Evolutionary conservation across 2,797 vertebrate genomes (phyloP).

Genomic region (Pseudotriccus pelzelni): DNA sequence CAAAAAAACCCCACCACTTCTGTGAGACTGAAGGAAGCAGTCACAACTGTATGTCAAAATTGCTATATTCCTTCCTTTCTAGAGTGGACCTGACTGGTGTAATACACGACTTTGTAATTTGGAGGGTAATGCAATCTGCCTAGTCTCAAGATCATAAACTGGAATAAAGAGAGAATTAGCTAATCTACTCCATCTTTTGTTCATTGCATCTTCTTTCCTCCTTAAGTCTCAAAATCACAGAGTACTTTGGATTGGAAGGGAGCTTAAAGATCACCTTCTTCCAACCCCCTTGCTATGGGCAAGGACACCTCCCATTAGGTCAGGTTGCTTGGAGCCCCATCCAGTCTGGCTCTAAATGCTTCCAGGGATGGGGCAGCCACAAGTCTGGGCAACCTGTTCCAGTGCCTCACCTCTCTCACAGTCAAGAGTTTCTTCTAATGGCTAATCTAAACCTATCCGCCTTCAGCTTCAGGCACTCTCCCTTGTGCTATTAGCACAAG

Average conservation of each 20-base stretch:
- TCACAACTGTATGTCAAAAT: background rate
- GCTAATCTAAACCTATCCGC: background rate
- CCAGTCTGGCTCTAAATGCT: background rate
- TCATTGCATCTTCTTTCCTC: background rate
- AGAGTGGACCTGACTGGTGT: background rate
- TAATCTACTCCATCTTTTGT: background rate
- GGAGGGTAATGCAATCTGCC: background rate
- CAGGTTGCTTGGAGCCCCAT: background rate
- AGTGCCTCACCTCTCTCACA: background rate
- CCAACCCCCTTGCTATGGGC: fast-evolving
- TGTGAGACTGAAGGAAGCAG: background rate
- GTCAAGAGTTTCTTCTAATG: background rate
- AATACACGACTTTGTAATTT: background rate
- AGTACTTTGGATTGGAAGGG: background rate
- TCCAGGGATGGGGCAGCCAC: background rate
- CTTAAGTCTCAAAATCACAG: background rate
- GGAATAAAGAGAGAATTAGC: background rate
- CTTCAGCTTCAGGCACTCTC: background rate
- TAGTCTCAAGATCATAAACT: background rate
- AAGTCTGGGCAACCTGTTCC: background rate
- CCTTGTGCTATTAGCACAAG: background rate
- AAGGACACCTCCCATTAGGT: background rate
- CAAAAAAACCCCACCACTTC: background rate
- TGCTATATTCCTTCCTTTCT: background rate
- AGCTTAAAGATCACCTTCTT: background rate